Percentiles rank a stretch among this genome's conserved stretches.
Evolutionary conservation across 1,140 invertebrate genomes (phyloP).

Genomic region (Drosophila cardini): DNA sequence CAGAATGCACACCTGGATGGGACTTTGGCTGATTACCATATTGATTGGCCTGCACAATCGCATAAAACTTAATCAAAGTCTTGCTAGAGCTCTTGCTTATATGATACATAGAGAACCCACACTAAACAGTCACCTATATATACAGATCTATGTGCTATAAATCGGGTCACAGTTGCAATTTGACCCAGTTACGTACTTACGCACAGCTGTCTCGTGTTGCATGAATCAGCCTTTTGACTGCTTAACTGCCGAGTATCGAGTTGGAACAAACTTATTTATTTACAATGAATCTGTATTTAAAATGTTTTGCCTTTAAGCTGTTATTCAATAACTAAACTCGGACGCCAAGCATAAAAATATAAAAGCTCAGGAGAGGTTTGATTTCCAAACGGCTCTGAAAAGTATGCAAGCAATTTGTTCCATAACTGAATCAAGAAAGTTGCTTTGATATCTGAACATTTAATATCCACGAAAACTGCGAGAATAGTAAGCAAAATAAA

Average conservation of each 20-base stretch:
- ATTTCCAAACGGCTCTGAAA: not conserved
- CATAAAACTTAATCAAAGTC: not conserved
- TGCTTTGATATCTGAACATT: no score
- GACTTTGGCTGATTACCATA: slow-evolving; percentile 15
- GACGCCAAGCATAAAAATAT: no score
- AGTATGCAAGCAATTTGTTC: not conserved
- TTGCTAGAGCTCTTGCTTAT: not conserved
- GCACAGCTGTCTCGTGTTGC: slow-evolving; percentile 63
- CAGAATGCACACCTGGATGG: slow-evolving; percentile 42
- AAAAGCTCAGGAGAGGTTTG: not conserved
- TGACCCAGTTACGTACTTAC: slow-evolving; percentile 68
- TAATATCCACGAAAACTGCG: no score
- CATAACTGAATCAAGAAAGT: not conserved
- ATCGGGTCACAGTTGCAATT: slow-evolving; percentile 77
- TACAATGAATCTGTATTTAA: not conserved
- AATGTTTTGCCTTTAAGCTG: no score
- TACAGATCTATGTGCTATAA: slow-evolving; percentile 22
- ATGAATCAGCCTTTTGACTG: slow-evolving; percentile 37
- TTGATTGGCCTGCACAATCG: slow-evolving; percentile 26
- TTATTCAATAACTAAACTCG: no score
- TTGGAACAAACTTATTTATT: not conserved
- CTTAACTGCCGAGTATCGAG: not conserved
- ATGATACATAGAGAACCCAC: not conserved
- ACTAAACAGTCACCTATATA: slow-evolving; percentile 13
- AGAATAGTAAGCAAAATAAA: not conserved